Evolutionary conservation across 2,888 invertebrate species (phyloP), one percentile per base, ranked within the genome.

Genomic region (Spodoptera picta): DNA sequence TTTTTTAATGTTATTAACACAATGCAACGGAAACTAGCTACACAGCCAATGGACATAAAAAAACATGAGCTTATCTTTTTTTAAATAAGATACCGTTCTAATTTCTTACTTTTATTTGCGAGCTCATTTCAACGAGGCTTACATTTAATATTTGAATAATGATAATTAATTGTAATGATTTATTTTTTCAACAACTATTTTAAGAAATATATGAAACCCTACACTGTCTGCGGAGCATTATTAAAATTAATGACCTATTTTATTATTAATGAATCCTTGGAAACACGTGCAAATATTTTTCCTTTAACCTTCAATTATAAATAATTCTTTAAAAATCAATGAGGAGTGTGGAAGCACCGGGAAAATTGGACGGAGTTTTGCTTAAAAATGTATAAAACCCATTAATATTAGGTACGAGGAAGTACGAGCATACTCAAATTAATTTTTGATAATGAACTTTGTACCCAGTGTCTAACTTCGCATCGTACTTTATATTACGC

Each of bases 231-330:
- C 12, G n/a, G 42, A 36, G 62, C 19, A 46, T 61, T 62, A 69
- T 63, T 53, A 36, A 67, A 54, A 67, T 46, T 24, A 54, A 42
- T 50, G 43, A 43, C 24, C 48, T 36, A 49, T 53, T 53, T 53
- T 53, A 66, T 63, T 62, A 54, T 63, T 54, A 43, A 69, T 62
- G 54, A 63, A 14, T 36, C 11, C 1, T 5, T 52, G 9, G n/a
- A 54, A 69, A 61, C 31, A 54, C 45, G 53, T 42, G 45, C 23
- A 45, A 55, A 31, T 43, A 46, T 60, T 63, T 19, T 55, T 47
- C 24, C 27, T 47, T 42, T n/a, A 24, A 10, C 12, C 27, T 48
- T 45, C 3, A 36, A 12, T 44, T 36, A 53, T 42, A 51, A 11
- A 42, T 24, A 54, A 45, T 42, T 12, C 31, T 14, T 11, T 10